Percentiles rank a stretch among this genome's conserved stretches.
These are phyloP conservation scores for Mystacides longicornis DNA, from an alignment of 2,888 invertebrate species.

Conservation along the genomic window DNA sequence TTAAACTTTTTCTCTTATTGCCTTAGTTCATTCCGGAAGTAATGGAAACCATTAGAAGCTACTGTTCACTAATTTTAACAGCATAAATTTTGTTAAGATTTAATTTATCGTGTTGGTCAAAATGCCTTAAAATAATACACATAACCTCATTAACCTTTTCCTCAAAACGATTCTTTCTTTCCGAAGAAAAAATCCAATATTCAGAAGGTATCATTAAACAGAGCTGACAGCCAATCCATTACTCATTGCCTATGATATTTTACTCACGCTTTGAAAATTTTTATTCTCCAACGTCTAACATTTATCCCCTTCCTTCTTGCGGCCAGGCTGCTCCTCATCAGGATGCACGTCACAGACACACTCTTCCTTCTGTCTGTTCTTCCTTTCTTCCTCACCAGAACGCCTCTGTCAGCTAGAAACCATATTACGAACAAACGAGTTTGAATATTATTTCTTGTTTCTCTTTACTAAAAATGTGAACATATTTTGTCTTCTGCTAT, in stretches of 20 bases:
- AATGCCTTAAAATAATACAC: neutral
- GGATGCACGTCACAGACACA: conserved; percentile 5
- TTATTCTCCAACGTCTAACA: neutral
- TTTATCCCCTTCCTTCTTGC: neutral
- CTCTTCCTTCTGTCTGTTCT: neutral
- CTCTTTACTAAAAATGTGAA: no score
- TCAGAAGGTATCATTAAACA: neutral
- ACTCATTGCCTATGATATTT: neutral
- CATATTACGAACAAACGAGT: neutral
- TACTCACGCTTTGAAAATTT: conserved; percentile 5
- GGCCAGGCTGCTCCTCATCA: neutral
- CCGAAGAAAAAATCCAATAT: neutral
- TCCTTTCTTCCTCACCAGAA: neutral
- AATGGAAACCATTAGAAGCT: no score
- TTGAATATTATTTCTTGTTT: neutral
- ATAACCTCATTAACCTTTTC: no score
- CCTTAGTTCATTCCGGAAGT: no score
- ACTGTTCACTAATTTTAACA: no score
- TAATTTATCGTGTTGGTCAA: neutral
- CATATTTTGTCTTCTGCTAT: no score
- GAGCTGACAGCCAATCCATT: conserved; percentile 1
- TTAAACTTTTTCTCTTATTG: no score
- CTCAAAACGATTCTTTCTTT: no score
- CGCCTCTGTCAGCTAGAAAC: no score
- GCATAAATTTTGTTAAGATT: no score